Evolutionary conservation across 2,113 vertebrate species (phyloP).

Genomic region (Pterophyllum scalare): DNA sequence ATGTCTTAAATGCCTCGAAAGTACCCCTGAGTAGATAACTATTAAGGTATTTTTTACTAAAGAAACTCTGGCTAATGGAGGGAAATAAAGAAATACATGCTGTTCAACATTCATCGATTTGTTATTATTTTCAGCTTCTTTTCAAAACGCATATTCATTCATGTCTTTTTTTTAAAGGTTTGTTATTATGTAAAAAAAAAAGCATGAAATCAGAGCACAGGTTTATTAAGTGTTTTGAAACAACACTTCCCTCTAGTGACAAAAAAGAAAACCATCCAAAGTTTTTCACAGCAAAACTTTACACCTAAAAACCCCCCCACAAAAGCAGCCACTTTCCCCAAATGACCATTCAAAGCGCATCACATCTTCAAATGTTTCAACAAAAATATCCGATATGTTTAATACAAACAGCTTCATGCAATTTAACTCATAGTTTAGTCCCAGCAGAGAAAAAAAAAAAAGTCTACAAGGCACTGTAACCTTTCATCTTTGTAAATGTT

Average conservation of each 20-base stretch:
- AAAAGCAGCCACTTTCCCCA: conserved; percentile 16
- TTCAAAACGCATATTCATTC: conserved; percentile 2
- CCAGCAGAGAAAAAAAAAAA: conserved; percentile 8
- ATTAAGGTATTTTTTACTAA: not conserved
- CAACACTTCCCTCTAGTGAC: conserved; percentile 76
- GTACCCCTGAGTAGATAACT: not conserved
- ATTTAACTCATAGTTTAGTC: conserved; percentile 9
- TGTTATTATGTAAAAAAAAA: conserved; percentile 1
- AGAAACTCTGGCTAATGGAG: not conserved
- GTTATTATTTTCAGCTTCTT: conserved; percentile 30
- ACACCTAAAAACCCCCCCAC: conserved; percentile 7
- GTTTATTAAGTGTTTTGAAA: conserved; percentile 33
- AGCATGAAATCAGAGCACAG: conserved; percentile 41
- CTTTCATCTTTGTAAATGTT: conserved; percentile 35
- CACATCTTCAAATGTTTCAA: conserved; percentile 6
- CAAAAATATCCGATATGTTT: not conserved
- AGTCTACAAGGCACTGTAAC: conserved; percentile 18
- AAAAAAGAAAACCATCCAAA: conserved; percentile 13
- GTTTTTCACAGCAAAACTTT: conserved; percentile 13
- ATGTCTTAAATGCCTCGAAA: not conserved
- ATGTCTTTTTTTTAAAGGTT: conserved; percentile 8
- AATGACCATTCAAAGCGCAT: not conserved
- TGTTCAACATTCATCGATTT: conserved; percentile 11
- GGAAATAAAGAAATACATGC: conserved; percentile 26
- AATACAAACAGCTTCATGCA: conserved; percentile 15